Conservation (phyloP, 2,888 invertebrate genomes). For the Leptinotarsa haldemani region DNA sequence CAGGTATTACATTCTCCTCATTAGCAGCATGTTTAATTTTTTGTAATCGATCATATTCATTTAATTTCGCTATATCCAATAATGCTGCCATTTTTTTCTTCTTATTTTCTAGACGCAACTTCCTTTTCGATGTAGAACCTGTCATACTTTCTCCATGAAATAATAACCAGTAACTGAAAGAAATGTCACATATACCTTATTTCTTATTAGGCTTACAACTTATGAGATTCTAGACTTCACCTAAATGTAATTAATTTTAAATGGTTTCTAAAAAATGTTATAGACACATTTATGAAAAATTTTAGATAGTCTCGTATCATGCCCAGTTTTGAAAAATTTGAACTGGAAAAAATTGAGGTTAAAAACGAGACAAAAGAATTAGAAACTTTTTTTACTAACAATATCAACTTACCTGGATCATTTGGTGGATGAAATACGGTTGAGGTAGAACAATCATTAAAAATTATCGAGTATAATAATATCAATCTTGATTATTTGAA, state of each 20-base stretch:
- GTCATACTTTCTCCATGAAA: constrained; percentile 62
- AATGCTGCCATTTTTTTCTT: constrained; percentile 74
- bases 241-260: constrained; percentile 49
- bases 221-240: constrained; percentile 33
- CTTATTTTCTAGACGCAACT: constrained; percentile 71
- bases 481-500: constrained; percentile 4
- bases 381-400: background rate
- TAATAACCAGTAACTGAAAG: constrained; percentile 48
- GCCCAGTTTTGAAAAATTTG: constrained; percentile 49
- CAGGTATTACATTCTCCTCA: constrained; percentile 34
- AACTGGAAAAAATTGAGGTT: constrained; percentile 46
- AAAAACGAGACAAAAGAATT: constrained; percentile 44
- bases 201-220: background rate
- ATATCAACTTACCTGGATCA: constrained; percentile 43
- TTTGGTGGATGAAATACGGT: constrained; percentile 10
- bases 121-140: constrained; percentile 64
- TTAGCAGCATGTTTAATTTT: constrained; percentile 54
- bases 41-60: constrained; percentile 69
- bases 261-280: constrained; percentile 50
- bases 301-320: constrained; percentile 53
- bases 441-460: constrained; percentile 2
- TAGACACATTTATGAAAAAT: constrained; percentile 54
- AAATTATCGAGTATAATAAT: constrained; percentile 20
- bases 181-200: constrained; percentile 23
- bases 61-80: constrained; percentile 71